phyloP scores from a whole-genome alignment of 1,140 invertebrate species.

The Cephus cinctus region DNA sequence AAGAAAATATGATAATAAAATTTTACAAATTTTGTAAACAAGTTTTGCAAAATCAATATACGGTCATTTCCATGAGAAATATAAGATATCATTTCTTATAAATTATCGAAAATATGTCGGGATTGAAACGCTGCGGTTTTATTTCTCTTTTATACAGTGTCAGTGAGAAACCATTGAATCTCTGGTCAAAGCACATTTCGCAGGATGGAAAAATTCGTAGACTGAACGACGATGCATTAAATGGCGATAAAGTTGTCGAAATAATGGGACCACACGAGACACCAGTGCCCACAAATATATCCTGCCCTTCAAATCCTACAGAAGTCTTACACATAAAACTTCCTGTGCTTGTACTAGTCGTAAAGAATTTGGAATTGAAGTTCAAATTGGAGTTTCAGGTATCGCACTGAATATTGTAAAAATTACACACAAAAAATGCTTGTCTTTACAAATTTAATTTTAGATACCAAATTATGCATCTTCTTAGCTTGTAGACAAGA shows the following conservation, averaged over 20 bases:
- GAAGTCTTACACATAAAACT: slow-evolving; percentile 20
- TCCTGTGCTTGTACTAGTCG: slow-evolving; percentile 24
- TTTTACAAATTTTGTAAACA: too few species aligned
- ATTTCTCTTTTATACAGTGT: slow-evolving; percentile 26
- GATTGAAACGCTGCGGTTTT: slow-evolving; percentile 20
- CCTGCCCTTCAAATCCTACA: slow-evolving; percentile 18
- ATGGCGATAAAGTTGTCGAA: slow-evolving; percentile 28
- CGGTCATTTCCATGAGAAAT: not conserved
- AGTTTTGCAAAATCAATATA: not conserved
- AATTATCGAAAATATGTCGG: not conserved
- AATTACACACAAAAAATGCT: not conserved
- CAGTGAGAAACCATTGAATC: slow-evolving; percentile 22
- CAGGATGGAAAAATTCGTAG: slow-evolving; percentile 24
- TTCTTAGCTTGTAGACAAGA: slow-evolving; percentile 21
- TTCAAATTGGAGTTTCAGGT: slow-evolving; percentile 29
- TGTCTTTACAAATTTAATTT: not conserved
- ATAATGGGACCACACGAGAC: slow-evolving; percentile 21
- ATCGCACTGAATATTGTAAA: not conserved
- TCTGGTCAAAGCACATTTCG: slow-evolving; percentile 31
- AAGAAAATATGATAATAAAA: too few species aligned
- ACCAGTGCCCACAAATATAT: slow-evolving; percentile 20
- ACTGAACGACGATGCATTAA: slow-evolving; percentile 21
- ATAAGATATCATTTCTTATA: not conserved
- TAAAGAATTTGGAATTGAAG: slow-evolving; percentile 21
- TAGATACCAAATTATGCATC: not conserved